Base-by-base conservation (phyloP, 2,888 invertebrate species). In the Hirtodrosophila alboralis region DNA sequence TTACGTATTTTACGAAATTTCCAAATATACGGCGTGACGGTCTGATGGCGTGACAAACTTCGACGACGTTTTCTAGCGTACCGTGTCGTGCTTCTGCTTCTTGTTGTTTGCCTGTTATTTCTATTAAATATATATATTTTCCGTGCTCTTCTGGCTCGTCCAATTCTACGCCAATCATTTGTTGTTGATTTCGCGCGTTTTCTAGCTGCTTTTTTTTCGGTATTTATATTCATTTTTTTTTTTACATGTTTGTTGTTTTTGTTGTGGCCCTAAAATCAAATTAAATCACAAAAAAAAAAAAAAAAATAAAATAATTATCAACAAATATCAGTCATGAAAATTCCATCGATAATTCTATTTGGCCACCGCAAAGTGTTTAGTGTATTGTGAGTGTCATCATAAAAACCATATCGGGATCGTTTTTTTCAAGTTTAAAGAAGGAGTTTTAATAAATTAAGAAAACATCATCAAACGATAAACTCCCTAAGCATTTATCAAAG, bases 331-430 rank as follows among this genome's bases (percentile, higher is more conserved):
- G 34, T 30, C 7, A 47, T 43, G 31, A 34, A 31, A 40, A 37
- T 27, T 21, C 27, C 18, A 16, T 49, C 34, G 14, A 34, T 57
- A 27, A 18, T 65, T 36, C 66, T 16, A 45, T 37, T 52, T 37
- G 60, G 68, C 61, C 67, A 53, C 61, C 0, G 28, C 41, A 43
- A 37, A 26, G 53, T 67, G 68, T 43, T 45, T 3, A 37, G 47
- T 47, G 58, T n/a, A n/a, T 40, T 45, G 59, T 66, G 68, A 45
- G 66, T 65, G 66, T 28, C 10, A 13, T 26, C 13, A n/a, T 12
- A n/a, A 31, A 36, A 23, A 34, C 13, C n/a, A 5, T 6, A 27
- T 28, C 33, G 23, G 14, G 21, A 28, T 40, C 33, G 52, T 23
- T 6, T 23, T 1, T 4, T 23, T 5, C 4, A 18, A 18, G 18